Evolutionary conservation across 2,797 vertebrate species (phyloP).

Genomic region (Phalloptychus januarius): DNA sequence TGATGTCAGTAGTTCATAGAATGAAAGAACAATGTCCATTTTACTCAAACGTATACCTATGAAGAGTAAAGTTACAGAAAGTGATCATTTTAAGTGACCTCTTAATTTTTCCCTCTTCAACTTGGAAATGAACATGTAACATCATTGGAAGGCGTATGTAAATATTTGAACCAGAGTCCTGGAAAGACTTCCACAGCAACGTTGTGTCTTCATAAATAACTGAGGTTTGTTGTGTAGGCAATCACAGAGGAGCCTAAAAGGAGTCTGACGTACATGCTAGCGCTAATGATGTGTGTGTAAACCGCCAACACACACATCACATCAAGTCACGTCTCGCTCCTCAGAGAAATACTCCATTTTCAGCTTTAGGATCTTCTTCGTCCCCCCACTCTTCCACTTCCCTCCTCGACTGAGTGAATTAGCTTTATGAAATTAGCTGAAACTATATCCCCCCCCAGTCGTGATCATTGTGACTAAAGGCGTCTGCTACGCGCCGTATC

Average conservation of each 20-base stretch:
- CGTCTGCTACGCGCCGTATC: constrained; percentile 17
- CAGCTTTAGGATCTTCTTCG: constrained; percentile 16
- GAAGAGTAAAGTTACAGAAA: too few species aligned
- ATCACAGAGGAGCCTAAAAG: background rate
- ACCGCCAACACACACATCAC: too few species aligned
- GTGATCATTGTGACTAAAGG: constrained; percentile 31
- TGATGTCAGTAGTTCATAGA: too few species aligned
- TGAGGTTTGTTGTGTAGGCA: background rate
- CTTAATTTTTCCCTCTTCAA: background rate
- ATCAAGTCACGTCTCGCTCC: too few species aligned
- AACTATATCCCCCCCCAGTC: constrained; percentile 5
- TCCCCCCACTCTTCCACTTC: constrained; percentile 5
- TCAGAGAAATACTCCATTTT: background rate
- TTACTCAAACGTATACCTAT: too few species aligned
- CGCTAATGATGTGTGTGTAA: background rate
- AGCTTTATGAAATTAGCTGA: constrained; percentile 33
- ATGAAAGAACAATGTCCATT: too few species aligned
- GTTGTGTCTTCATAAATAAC: background rate
- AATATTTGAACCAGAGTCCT: background rate
- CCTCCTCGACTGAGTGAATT: constrained; percentile 16
- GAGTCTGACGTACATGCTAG: background rate
- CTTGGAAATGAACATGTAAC: background rate
- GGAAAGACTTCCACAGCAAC: background rate
- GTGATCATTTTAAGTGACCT: too few species aligned
- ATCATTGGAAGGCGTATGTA: background rate